Conservation (phyloP, 2,888 invertebrate species). For the Cacoxenus indagator region DNA sequence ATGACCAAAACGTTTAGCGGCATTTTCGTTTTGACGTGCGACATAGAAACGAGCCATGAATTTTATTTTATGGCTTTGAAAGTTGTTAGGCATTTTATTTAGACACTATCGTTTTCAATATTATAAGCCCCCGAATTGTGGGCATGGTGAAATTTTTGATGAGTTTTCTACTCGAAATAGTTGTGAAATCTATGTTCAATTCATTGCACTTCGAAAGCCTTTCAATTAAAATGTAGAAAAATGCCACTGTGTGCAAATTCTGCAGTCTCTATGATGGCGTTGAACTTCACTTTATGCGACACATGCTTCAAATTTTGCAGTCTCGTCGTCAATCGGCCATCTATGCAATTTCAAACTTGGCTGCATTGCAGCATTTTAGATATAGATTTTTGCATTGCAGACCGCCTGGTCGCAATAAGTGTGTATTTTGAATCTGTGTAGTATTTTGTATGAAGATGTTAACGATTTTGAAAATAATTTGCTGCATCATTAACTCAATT, state of each 20-base stretch:
- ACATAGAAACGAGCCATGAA: too few relatives aligned
- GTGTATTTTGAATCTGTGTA: slow-evolving; percentile 16
- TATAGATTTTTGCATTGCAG: slow-evolving; percentile 45
- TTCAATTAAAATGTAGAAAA: background rate
- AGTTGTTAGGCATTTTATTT: too few relatives aligned
- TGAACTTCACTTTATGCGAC: background rate
- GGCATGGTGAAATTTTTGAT: too few relatives aligned
- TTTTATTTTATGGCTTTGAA: too few relatives aligned
- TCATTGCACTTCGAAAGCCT: background rate
- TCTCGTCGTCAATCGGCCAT: too few relatives aligned
- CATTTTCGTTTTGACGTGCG: too few relatives aligned
- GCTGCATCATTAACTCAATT: slow-evolving; percentile 54
- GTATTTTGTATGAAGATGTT: slow-evolving; percentile 42
- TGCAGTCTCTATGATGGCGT: background rate
- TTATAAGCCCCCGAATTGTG: too few relatives aligned
- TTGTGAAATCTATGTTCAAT: background rate
- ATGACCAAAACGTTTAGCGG: background rate
- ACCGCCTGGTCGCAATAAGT: slow-evolving; percentile 17
- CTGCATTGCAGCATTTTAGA: slow-evolving; percentile 42
- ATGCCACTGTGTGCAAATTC: background rate
- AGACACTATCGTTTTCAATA: too few relatives aligned
- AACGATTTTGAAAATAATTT: slow-evolving; percentile 52
- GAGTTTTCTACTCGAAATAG: background rate
- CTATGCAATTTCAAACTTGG: slow-evolving; percentile 52
- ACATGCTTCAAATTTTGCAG: background rate